Base-by-base conservation (phyloP, 1,140 invertebrate genomes). In the Hestina assimilis region DNA sequence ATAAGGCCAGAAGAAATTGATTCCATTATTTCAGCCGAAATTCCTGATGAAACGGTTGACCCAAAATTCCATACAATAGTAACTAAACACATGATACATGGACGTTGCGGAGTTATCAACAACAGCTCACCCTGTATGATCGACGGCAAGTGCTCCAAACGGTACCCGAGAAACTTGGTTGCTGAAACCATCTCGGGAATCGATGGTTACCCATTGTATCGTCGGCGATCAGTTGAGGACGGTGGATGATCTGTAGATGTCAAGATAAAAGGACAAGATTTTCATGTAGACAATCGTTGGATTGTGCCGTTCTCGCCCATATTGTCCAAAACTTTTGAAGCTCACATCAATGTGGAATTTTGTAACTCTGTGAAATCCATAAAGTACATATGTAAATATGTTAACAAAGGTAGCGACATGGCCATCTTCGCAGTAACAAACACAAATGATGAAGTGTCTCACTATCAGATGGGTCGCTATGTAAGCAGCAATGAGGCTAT, bases 321-420 rank as follows among this genome's bases (percentile, higher is more conserved):
- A 28, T 9, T 28, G 2, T 28, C 3, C 26, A 28, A 28, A 9
- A 9, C 26, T 3, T 91, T 78, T 61, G 74, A 91, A 38, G 66
- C 83, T 46, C 89, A 90, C 63, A 76, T 86, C 21, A 91, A 90
- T 63, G 82, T 90, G 11, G 85, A 90, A 72, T 83, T 65, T 62
- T 90, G 84, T 66, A 77, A 83, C 61, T 87, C 83, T 21, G 77
- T 91, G 15, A 89, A 88, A 66, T 75, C 72, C 9, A 84, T 90
- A 43, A 45, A 53, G 41, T 90, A 91, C 59, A 72, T 89, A 63
- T 89, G 73, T 63, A 89, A 87, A 59, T 89, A 88, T 72, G 74
- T 89, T 42, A 78, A 82, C 38, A 89, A 89, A 76, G 79, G 79
- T 12, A 81, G n/a, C n/a, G 81, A 88, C 66, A 69, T 75, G 73